Percentiles rank a stretch among this genome's conserved stretches.
These are phyloP conservation scores for Acleris laterana DNA, from an alignment of 2,888 invertebrate species.

Conservation along the genomic window DNA sequence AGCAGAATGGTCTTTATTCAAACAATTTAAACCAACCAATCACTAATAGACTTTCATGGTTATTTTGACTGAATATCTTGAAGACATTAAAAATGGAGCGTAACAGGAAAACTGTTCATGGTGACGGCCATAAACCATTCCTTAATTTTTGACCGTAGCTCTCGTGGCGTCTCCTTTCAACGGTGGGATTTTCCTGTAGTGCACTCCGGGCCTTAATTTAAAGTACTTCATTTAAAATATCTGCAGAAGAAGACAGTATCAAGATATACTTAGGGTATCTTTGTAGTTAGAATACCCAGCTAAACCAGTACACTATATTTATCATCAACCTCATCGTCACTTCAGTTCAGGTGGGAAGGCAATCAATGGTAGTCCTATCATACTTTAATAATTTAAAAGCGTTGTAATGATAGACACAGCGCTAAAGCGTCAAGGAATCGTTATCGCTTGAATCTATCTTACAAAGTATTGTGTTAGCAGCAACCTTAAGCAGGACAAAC, in stretches of 20 bases:
- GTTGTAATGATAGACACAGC: too few species aligned
- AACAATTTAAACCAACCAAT: too few species aligned
- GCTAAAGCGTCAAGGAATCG: neutral
- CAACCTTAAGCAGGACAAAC: slow-evolving; percentile 50
- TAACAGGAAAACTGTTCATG: neutral
- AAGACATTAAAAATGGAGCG: too few species aligned
- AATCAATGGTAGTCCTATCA: too few species aligned
- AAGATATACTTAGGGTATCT: too few species aligned
- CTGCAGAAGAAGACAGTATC: neutral
- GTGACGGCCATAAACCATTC: neutral
- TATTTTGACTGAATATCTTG: neutral
- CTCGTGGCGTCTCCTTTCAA: neutral
- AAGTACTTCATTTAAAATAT: too few species aligned
- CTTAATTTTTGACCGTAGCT: neutral
- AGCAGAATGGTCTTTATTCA: too few species aligned
- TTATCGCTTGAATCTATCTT: slow-evolving; percentile 1
- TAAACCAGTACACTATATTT: neutral
- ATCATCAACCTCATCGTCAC: too few species aligned
- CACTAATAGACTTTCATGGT: too few species aligned
- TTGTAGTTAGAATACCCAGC: neutral
- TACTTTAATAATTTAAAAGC: too few species aligned
- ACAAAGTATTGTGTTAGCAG: slow-evolving; percentile 31
- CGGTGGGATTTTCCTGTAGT: neutral
- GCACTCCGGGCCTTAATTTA: neutral
- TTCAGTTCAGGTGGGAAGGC: too few species aligned